A percentile compares a stretch with the other conserved stretches of the same genome.
Conservation (phyloP, 2,888 invertebrate species). For the Sesia apiformis region DNA sequence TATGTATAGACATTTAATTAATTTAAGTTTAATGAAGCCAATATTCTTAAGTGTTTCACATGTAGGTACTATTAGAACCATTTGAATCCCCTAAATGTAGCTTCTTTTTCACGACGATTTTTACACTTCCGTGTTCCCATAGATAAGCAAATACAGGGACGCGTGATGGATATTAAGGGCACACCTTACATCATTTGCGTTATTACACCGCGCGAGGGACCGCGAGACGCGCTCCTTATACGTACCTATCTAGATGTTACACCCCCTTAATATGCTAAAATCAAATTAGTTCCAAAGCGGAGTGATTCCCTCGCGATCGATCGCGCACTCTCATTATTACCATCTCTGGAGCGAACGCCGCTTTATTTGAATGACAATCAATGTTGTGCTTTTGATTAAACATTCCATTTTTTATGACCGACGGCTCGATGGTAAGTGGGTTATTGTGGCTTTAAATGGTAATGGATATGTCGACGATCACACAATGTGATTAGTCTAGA, state of each 20-base stretch:
- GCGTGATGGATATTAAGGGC: constrained; percentile 74
- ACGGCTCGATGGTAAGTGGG: too few species aligned
- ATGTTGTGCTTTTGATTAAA: constrained; percentile 36
- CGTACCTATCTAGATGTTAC: constrained; percentile 48
- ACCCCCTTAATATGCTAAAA: constrained; percentile 72
- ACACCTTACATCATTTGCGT: constrained; percentile 74
- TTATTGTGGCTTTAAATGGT: too few species aligned
- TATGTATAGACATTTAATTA: too few species aligned
- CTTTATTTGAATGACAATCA: constrained; percentile 33
- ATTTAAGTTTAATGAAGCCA: too few species aligned
- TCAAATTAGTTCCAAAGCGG: constrained; percentile 72
- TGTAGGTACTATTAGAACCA: too few species aligned
- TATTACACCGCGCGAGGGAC: constrained; percentile 51
- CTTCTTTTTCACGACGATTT: constrained; percentile 58
- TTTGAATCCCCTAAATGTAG: constrained; percentile 30
- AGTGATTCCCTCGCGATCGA: constrained; percentile 66
- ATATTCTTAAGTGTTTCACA: too few species aligned
- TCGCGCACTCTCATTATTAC: constrained; percentile 54
- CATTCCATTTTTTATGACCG: constrained; percentile 9
- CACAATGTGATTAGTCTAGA: too few species aligned
- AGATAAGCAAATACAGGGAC: constrained; percentile 74
- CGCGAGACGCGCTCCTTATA: constrained; percentile 64
- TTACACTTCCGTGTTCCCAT: constrained; percentile 72
- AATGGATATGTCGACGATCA: too few species aligned
- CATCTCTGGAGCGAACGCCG: constrained; percentile 26